phyloP scores from a whole-genome alignment of 2,797 vertebrate species.

The Oreortyx pictus region DNA sequence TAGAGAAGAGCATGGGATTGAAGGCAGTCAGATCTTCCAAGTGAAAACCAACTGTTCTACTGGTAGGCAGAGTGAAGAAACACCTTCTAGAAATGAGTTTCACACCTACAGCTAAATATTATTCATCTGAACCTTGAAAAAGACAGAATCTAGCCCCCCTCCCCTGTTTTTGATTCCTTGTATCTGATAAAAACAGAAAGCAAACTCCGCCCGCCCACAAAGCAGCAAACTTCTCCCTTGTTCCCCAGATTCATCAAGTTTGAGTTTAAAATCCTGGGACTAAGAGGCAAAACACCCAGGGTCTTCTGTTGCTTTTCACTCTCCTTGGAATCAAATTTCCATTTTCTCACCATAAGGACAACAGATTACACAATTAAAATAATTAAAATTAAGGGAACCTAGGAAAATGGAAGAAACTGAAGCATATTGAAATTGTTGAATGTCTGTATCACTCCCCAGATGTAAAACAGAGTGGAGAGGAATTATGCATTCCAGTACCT shows the following conservation, averaged over 20 bases:
- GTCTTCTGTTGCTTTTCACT: neutral
- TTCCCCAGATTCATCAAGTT: neutral
- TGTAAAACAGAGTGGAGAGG: neutral
- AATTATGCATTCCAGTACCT: neutral
- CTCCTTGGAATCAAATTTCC: neutral
- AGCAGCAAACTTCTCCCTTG: neutral
- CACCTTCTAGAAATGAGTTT: neutral
- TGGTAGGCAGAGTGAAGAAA: neutral
- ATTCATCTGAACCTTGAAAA: neutral
- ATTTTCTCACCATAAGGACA: neutral
- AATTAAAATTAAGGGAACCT: constrained; percentile 16
- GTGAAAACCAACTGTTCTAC: neutral
- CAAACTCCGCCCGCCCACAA: neutral
- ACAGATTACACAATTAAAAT: neutral
- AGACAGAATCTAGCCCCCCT: neutral
- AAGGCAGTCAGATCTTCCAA: neutral
- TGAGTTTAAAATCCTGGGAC: neutral
- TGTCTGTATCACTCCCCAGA: neutral
- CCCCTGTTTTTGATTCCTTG: neutral
- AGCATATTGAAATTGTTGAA: constrained; percentile 5
- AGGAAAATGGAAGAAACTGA: neutral
- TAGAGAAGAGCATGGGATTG: neutral
- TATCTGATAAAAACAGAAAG: neutral
- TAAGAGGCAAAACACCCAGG: neutral
- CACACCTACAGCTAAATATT: neutral